These are phyloP conservation scores for mouse (Mus musculus) DNA, from an alignment of 2,113 vertebrate species.

Conservation along the genomic window GRCm39 chr11:103709501-103710000, in stretches of 20 bases:
- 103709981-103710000: neutral
- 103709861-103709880: slow-evolving; percentile 16
- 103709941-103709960: slow-evolving; percentile 31
- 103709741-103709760: neutral
- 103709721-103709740: rapidly evolving
- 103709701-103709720: rapidly evolving
- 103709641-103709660: neutral
- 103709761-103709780: neutral
- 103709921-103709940: slow-evolving; percentile 38
- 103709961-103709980: slow-evolving; percentile 16
- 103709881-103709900: neutral
- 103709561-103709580: neutral
- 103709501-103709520: neutral
- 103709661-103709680: neutral
- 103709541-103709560: neutral
- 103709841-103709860: slow-evolving; percentile 16
- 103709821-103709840: neutral
- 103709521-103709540: neutral
- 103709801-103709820: neutral
- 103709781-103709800: neutral
- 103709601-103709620: too few species aligned
- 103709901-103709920: neutral
- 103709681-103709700: neutral
- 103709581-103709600: neutral
- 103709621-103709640: too few species aligned